Evolutionary conservation across 2,888 invertebrate species (phyloP).

Genomic region (Caenorhabditis becei): DNA sequence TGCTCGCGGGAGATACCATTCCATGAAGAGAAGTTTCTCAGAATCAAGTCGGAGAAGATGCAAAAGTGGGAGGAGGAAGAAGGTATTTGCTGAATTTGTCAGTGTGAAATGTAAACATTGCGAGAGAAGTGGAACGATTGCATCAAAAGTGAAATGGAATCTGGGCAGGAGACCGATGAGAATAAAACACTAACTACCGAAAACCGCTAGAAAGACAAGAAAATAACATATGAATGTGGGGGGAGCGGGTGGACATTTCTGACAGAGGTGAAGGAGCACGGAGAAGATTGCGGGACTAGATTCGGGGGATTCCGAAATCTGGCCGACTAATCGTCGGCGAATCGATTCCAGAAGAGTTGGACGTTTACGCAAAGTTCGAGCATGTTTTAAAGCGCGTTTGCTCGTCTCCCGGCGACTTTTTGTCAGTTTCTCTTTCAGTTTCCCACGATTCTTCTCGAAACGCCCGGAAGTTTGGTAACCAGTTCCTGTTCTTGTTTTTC

Average conservation of each 20-base stretch:
- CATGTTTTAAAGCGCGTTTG: constrained; percentile 9
- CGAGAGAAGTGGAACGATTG: constrained; percentile 57
- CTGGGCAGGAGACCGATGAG: constrained; percentile 13
- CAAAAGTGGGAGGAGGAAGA: constrained; percentile 3
- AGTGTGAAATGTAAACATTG: constrained; percentile 58
- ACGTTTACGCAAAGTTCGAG: neutral
- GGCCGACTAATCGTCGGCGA: too few species aligned
- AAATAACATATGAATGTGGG: neutral
- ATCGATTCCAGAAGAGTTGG: neutral
- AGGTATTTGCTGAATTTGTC: constrained; percentile 49
- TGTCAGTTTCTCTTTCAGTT: neutral
- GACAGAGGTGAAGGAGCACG: constrained; percentile 8
- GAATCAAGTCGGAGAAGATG: constrained; percentile 4
- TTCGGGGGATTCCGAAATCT: neutral
- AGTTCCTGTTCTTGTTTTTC: constrained; percentile 19
- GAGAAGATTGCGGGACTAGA: constrained; percentile 19
- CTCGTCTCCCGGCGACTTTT: neutral
- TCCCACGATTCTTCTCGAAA: constrained; percentile 7
- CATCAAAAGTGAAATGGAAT: constrained; percentile 59
- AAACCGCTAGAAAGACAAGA: constrained; percentile 30
- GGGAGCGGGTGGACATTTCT: constrained; percentile 5
- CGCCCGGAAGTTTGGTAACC: constrained; percentile 5
- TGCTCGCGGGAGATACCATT: constrained; percentile 20
- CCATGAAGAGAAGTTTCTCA: constrained; percentile 11
- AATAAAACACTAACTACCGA: constrained; percentile 43